These are phyloP conservation scores for Rhinogobius similis DNA, from an alignment of 2,113 vertebrate genomes.

Conservation along the genomic window DNA sequence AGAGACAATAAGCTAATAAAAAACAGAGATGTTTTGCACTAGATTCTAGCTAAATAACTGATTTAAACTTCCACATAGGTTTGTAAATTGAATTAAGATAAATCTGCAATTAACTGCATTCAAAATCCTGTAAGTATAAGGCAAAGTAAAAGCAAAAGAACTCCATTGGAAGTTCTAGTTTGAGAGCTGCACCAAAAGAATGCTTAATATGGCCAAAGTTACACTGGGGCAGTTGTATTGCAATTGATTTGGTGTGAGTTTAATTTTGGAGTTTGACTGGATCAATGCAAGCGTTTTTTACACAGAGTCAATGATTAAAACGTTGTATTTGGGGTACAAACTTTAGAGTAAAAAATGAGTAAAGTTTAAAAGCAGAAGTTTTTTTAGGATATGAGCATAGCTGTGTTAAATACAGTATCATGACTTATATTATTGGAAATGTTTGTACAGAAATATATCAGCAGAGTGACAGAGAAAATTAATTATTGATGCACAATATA, in stretches of 20 bases:
- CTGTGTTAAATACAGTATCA: not conserved
- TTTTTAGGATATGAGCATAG: not conserved
- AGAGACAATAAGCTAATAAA: too few species aligned
- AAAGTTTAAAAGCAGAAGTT: not conserved
- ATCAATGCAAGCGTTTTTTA: slow-evolving; percentile 5
- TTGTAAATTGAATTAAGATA: not conserved
- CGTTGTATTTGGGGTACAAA: not conserved
- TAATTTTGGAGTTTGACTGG: slow-evolving; percentile 4
- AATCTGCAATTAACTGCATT: not conserved
- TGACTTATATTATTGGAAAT: not conserved
- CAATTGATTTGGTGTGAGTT: not conserved
- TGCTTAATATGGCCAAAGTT: not conserved
- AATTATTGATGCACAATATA: not conserved
- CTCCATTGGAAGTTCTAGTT: not conserved
- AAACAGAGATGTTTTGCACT: too few species aligned
- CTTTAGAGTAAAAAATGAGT: not conserved
- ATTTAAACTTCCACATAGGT: slow-evolving; percentile 29
- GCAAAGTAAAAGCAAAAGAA: not conserved
- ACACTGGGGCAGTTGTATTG: not conserved
- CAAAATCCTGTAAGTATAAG: not conserved
- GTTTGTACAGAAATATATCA: not conserved
- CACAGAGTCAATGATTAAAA: not conserved
- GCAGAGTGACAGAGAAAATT: not conserved
- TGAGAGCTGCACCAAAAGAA: not conserved
- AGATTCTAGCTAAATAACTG: not conserved